Evolutionary conservation across 2,797 vertebrate species (phyloP), one percentile per base, ranked within the genome.

Genomic region (Silurus lanzhouensis): DNA sequence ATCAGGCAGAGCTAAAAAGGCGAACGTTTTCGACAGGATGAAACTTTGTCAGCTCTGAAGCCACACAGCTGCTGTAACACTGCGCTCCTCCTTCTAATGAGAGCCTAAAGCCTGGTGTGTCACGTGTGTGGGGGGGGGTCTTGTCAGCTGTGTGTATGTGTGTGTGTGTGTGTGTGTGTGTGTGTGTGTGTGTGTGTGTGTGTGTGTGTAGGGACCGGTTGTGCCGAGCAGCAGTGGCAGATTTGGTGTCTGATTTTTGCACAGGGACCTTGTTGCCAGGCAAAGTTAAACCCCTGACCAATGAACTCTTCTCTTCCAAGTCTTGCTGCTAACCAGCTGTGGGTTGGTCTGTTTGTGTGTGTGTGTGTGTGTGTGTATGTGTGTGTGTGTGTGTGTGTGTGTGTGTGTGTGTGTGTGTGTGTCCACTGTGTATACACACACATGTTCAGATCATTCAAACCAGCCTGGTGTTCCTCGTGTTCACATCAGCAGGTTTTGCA

Each of bases 251-350:
- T 95, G 91, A 91, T 94, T 64, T 94, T 93, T 38, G 91, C 90
- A 92, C 93, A 92, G 91, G 90, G 91, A 93, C 92, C 86, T 89
- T 93, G 95, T 95, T 95, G 93, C 95, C 93, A 95, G 94, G 95
- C 94, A 95, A 94, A 94, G 90, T 91, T 93, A 94, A 94, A 91
- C 92, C 91, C 88, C 90, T 93, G 92, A 93, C 94, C 94, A 95
- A 92, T 95, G 91, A 94, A 92, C 91, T 91, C 88, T 91, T 90
- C 92, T 91, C 90, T 91, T 83, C 91, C 90, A 89, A 91, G 89
- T 90, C 93, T 93, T 93, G 94, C 92, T 95, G 92, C 91, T 93
- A 89, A 93, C 92, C 93, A 94, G 93, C 94, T 93, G 92, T 83
- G 75, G 38, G 74, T 68, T 25, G 5, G 55, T 74, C 60, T 75